Conservation (phyloP, 2,797 vertebrate species). For the Antrozous pallidus region DNA sequence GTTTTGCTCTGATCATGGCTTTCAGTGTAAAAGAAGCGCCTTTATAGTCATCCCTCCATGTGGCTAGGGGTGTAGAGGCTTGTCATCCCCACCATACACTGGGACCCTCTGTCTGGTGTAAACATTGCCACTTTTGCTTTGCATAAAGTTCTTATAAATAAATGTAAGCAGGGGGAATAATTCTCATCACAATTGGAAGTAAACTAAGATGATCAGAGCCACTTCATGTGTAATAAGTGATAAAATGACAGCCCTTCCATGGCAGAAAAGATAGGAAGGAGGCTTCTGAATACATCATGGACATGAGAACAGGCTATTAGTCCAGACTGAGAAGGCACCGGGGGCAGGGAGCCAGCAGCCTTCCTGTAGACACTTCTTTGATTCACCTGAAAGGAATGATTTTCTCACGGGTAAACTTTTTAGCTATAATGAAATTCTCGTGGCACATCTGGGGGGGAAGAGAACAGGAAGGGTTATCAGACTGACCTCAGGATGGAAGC, state of each 20-base stretch:
- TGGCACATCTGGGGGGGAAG: neutral
- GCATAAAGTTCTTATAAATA: neutral
- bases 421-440: neutral
- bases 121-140: neutral
- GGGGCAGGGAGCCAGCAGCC: neutral
- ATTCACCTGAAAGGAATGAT: neutral
- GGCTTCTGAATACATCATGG: neutral
- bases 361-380: neutral
- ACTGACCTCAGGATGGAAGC: conserved; percentile 95
- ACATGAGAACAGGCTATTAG: neutral
- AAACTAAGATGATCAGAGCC: neutral
- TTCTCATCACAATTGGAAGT: neutral
- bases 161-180: conserved; percentile 10
- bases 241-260: neutral
- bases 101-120: neutral
- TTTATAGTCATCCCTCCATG: neutral
- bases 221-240: neutral
- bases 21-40: neutral
- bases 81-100: neutral
- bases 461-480: neutral
- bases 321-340: neutral
- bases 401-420: neutral
- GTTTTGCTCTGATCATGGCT: no score
- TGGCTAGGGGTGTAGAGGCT: neutral
- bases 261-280: neutral